phyloP scores from a whole-genome alignment of 2,113 vertebrate species.

The Sceloporus undulatus region DNA sequence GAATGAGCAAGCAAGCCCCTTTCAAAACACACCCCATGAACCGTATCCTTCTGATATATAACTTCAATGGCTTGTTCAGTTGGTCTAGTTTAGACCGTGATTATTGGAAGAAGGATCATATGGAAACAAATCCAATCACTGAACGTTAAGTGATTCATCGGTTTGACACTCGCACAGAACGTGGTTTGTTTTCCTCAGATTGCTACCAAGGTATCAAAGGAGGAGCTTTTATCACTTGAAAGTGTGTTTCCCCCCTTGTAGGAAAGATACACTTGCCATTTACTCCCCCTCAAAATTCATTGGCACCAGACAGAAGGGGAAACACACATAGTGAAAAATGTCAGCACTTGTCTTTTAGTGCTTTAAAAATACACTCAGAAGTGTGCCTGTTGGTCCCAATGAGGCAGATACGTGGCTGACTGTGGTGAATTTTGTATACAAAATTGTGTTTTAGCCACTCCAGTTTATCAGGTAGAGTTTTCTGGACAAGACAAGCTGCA shows the following conservation, averaged over 20 bases:
- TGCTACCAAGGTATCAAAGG: background rate
- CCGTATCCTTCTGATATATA: slow-evolving; percentile 67
- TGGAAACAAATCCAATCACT: slow-evolving; percentile 50
- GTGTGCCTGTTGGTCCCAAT: background rate
- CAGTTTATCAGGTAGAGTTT: background rate
- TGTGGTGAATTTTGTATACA: background rate
- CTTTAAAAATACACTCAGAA: background rate
- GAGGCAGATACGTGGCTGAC: background rate
- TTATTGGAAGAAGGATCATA: slow-evolving; percentile 58
- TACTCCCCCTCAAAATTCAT: background rate
- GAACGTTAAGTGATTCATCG: slow-evolving; percentile 47
- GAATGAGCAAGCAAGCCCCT: slow-evolving; percentile 85
- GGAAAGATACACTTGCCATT: background rate
- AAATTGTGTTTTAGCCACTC: background rate
- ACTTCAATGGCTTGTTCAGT: slow-evolving; percentile 64
- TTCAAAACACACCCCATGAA: slow-evolving; percentile 66
- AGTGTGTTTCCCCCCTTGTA: background rate
- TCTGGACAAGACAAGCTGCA: background rate
- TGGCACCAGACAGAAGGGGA: background rate
- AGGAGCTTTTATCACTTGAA: background rate
- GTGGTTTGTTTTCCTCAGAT: slow-evolving; percentile 44
- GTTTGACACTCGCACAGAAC: slow-evolving; percentile 20
- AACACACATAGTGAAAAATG: background rate
- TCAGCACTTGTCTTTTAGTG: background rate
- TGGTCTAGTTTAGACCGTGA: slow-evolving; percentile 70